Conservation (phyloP, 2,113 vertebrate genomes). For the Ahaetulla prasina region DNA sequence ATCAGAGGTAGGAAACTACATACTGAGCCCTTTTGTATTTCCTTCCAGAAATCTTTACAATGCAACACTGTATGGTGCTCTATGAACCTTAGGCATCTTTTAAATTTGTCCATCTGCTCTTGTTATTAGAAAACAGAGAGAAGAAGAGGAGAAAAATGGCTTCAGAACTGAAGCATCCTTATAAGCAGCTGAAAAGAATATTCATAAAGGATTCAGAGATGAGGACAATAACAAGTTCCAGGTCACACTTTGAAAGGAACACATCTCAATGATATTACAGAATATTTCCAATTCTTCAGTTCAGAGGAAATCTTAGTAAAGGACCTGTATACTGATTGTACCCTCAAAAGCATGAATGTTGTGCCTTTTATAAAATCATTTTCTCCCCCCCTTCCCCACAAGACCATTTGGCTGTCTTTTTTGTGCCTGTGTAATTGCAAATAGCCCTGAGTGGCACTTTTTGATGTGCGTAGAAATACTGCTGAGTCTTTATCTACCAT, state of each 20-base stretch:
- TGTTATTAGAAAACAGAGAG: background rate
- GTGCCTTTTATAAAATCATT: slow-evolving; percentile 7
- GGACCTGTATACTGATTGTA: rapidly evolving
- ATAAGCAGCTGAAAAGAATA: slow-evolving; percentile 28
- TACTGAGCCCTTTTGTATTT: background rate
- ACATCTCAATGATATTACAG: background rate
- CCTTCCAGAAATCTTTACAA: background rate
- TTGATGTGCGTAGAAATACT: background rate
- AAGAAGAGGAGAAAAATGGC: background rate
- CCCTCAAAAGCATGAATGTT: slow-evolving; percentile 2
- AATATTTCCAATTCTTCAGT: slow-evolving; percentile 24
- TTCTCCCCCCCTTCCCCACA: background rate
- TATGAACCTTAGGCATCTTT: background rate
- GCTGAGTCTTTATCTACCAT: slow-evolving; percentile 35
- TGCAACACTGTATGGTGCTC: background rate
- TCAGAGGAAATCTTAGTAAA: background rate
- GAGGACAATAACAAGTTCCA: slow-evolving; percentile 13
- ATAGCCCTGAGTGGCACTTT: slow-evolving; percentile 47
- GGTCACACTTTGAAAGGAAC: background rate
- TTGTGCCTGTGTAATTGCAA: slow-evolving; percentile 14
- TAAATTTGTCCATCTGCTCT: slow-evolving; percentile 3
- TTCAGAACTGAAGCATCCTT: slow-evolving; percentile 19
- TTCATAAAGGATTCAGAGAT: slow-evolving; percentile 23
- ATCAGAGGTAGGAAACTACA: background rate
- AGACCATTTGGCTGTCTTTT: background rate